phyloP scores from a whole-genome alignment of 2,797 vertebrate genomes.

The Pitangus sulphuratus region DNA sequence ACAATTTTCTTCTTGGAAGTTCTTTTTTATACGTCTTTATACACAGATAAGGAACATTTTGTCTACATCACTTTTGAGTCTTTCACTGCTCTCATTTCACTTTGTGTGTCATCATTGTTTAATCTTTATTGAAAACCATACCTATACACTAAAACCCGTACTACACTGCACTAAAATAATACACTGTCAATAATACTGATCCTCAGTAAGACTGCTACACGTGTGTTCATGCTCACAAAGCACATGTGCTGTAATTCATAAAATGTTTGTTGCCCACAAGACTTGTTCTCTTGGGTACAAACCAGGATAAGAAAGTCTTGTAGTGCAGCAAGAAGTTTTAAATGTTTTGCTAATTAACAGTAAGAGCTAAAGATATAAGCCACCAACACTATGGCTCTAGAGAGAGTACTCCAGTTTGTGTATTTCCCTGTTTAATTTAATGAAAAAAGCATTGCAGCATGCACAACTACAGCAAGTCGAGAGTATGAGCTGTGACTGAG shows the following conservation, averaged over 20 bases:
- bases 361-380: neutral
- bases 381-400: neutral
- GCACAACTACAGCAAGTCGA: neutral
- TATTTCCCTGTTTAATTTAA: neutral
- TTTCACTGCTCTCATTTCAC: neutral
- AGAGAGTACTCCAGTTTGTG: neutral
- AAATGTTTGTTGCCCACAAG: neutral
- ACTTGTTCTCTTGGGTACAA: neutral
- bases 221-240: neutral
- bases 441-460: neutral
- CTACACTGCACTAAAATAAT: neutral
- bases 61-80: neutral
- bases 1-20: neutral
- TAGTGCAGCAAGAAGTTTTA: neutral
- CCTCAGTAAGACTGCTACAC: neutral
- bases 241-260: neutral
- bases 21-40: neutral
- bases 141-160: neutral
- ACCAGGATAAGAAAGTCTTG: neutral
- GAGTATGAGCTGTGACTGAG: neutral
- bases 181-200: neutral
- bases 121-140: neutral
- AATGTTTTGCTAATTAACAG: neutral
- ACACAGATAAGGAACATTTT: neutral
- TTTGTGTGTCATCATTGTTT: accelerated